phyloP scores from a whole-genome alignment of 1,140 invertebrate genomes.

The Drosophila paulistorum region DNA sequence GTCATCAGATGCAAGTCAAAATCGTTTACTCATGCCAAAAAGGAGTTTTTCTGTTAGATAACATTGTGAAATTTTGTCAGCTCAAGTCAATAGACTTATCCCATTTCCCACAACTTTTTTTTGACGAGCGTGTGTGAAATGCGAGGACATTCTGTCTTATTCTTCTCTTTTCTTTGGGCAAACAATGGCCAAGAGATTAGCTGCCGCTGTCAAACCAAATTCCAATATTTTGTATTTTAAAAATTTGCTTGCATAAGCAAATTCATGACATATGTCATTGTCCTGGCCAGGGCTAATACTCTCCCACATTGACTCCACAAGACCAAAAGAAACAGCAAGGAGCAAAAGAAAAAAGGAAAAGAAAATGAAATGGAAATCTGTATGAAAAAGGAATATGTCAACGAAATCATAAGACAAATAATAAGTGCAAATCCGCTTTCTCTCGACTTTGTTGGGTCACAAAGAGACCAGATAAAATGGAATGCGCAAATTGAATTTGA shows the following conservation, averaged over 20 bases:
- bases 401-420: slow-evolving; percentile 19
- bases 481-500: slow-evolving; percentile 38
- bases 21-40: too few species aligned
- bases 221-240: neutral
- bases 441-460: neutral
- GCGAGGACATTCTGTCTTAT: too few species aligned
- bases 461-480: slow-evolving; percentile 25
- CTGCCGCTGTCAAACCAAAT: slow-evolving; percentile 10
- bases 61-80: too few species aligned
- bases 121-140: too few species aligned
- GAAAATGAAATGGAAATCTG: slow-evolving; percentile 1
- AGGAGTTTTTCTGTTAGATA: too few species aligned
- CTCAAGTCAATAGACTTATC: too few species aligned
- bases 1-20: too few species aligned
- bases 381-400: slow-evolving; percentile 2
- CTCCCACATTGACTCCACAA: neutral
- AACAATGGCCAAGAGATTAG: neutral
- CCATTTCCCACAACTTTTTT: too few species aligned
- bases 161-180: neutral
- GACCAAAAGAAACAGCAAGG: neutral
- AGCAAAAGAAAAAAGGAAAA: neutral
- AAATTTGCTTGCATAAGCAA: neutral
- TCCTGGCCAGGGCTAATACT: neutral
- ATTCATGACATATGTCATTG: neutral
- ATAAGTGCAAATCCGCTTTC: slow-evolving; percentile 22